Base-by-base conservation (phyloP, 2,797 vertebrate genomes). In the Artibeus lituratus region DNA sequence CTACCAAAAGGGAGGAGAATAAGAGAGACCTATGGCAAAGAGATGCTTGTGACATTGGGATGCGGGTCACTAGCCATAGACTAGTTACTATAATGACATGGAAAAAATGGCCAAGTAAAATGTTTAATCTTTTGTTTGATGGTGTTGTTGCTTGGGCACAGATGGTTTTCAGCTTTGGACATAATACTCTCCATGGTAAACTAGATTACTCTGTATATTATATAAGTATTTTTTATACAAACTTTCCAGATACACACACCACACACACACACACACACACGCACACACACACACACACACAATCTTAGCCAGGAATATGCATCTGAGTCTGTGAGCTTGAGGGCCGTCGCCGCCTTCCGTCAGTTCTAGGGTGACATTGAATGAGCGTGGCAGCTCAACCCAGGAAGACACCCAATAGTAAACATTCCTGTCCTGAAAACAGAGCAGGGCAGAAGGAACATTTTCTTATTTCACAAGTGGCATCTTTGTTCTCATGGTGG, bases 391-490 rank as follows among this genome's bases (percentile, higher is more conserved):
- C 59, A 91, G 47, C 35, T 85, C 73, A 73, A 15, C n/a, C 24
- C 9, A 57, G n/a, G 44, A 74, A 47, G 59, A 42, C n/a, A 83
- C 53, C 32, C 16, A 49, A 24, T 49, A 44, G 39, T 37, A 84
- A 55, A 35, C 51, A 69, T 49, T 49, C 32, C 39, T 92, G 85
- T 84, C 49, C 53, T 70, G 42, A 22, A 83, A 62, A 91, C 32
- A 83, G 16, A 81, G 35, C 39, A 29, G n/a, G 10, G 51, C n/a
- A 62, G 16, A 93, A 73, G 42, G 49, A 88, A 78, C 39, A 91
- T 74, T 91, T 90, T 72, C 82, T 96, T 95, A 81, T 85, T 94
- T 93, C 47, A 76, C 73, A 90, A 93, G 67, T 44, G 35, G 19
- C 12, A 44, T 67, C 47, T 89, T 81, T 92, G 24, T 81, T 83